Percentiles rank a stretch among this genome's conserved stretches.
phyloP scores from a whole-genome alignment of 64 coral and sea anemone genomes.

The Pocillopora damicornis region DNA sequence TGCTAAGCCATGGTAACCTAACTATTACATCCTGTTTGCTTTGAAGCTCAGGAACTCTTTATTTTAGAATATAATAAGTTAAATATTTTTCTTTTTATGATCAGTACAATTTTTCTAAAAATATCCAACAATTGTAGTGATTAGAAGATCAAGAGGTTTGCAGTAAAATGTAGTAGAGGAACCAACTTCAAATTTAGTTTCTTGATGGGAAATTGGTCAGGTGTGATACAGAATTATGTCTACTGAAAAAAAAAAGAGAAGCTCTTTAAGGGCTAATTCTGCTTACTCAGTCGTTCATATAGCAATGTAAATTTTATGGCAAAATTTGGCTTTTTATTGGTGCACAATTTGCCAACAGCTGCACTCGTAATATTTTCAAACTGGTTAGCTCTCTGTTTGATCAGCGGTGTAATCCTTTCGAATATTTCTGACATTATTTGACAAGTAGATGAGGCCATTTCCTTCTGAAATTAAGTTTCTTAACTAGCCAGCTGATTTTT shows the following conservation, averaged over 20 bases:
- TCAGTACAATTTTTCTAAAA: background rate
- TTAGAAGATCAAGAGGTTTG: background rate
- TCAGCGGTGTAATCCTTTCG: background rate
- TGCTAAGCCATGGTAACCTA: constrained; percentile 7
- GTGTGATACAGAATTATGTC: constrained; percentile 37
- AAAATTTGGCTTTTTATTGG: constrained; percentile 23
- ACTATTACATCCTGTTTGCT: background rate
- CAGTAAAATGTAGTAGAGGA: constrained; percentile 1
- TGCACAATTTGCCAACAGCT: background rate
- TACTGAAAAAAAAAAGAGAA: background rate
- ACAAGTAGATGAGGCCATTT: background rate
- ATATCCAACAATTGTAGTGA: background rate
- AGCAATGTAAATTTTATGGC: constrained; percentile 13
- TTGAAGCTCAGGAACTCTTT: background rate
- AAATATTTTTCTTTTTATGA: background rate
- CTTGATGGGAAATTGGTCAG: constrained; percentile 30
- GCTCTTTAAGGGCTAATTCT: constrained; percentile 20
- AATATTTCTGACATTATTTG: background rate
- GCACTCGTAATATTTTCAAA: constrained; percentile 14
- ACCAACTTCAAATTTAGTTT: constrained; percentile 9
- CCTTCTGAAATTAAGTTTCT: background rate
- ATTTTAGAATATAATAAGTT: constrained; percentile 1
- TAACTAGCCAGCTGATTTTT: background rate
- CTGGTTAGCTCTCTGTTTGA: constrained; percentile 6
- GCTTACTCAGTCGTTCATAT: constrained; percentile 5